Base-by-base conservation (phyloP, 23 tunicate genomes). In the Styela plicata region DNA sequence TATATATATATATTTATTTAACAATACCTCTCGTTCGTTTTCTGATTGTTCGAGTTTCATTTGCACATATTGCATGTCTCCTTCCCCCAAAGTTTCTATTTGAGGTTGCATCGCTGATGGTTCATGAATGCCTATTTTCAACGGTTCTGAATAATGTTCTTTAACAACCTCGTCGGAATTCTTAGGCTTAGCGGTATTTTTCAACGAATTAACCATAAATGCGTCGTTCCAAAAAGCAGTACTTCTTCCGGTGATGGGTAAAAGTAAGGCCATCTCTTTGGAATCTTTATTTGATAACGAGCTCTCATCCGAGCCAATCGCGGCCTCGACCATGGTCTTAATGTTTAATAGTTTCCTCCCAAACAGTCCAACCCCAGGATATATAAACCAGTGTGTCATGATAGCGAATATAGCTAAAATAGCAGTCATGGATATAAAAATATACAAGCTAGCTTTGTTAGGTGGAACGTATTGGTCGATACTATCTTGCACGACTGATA, bases 391-490 rank as follows among this genome's bases (percentile, higher is more conserved):
- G 29, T 71, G 77, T 3, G 34, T 71, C 2, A 71, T 71, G 17
- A 71, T 71, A 27, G 77, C 77, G 3, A 71, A 71, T 32, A 32
- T 36, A 16, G 32, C 34, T 21, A 71, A 36, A 30, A 71, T 5
- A 2, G 34, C 77, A 30, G 77, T 29, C 2, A 34, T 16, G 18
- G 34, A 28, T 71, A 71, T 71, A 27, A 71, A 71, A 2, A 71
- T 30, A 32, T 71, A 71, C 32, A 71, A 3, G 17, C 77, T 71
- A 7, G 35, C 34, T 71, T 27, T 71, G 34, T 33, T 28, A 31
- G 34, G 77, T 18, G 77, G 77, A 31, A 71, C 36, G 77, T 71
- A 71, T 71, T 71, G 77, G 29, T 71, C 36, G 32, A 71, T 28
- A 30, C 36, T 71, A 3, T 71, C 24, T 34, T 71, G 34, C 26